Evolutionary conservation across 2,888 invertebrate genomes (phyloP).

Genomic region (Eugnorisma glareosa): DNA sequence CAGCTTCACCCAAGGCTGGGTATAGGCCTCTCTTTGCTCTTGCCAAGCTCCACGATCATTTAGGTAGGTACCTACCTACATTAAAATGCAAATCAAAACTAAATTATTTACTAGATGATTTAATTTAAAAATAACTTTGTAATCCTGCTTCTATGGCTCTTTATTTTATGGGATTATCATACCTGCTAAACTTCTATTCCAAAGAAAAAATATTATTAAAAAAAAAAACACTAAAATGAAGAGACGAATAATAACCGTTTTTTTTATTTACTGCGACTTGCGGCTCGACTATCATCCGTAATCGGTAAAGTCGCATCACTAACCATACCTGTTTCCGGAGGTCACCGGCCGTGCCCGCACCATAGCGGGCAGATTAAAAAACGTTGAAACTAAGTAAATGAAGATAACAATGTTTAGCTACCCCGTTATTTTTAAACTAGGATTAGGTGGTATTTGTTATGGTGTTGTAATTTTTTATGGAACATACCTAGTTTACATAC

Average conservation of each 20-base stretch:
- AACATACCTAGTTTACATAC: background rate
- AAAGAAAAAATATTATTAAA: background rate
- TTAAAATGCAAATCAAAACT: background rate
- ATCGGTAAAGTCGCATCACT: constrained; percentile 57
- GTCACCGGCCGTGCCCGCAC: constrained; percentile 69
- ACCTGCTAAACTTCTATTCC: background rate
- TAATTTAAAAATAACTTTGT: background rate
- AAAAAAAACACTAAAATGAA: background rate
- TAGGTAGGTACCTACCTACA: background rate
- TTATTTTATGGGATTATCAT: background rate
- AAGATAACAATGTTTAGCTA: constrained; percentile 61
- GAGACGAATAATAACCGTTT: background rate
- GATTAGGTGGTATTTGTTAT: constrained; percentile 49
- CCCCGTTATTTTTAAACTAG: constrained; percentile 54
- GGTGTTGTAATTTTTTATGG: constrained; percentile 41
- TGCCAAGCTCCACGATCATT: too few relatives aligned
- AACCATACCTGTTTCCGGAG: constrained; percentile 71
- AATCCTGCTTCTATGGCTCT: background rate
- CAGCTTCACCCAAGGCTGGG: too few relatives aligned
- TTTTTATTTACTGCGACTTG: background rate
- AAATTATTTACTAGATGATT: background rate
- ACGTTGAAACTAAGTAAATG: constrained; percentile 46
- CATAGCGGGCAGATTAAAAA: constrained; percentile 64
- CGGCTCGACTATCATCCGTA: constrained; percentile 12
- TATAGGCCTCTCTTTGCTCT: too few relatives aligned